phyloP scores from a whole-genome alignment of 1,140 invertebrate genomes.

The Bathynomus jamesi region DNA sequence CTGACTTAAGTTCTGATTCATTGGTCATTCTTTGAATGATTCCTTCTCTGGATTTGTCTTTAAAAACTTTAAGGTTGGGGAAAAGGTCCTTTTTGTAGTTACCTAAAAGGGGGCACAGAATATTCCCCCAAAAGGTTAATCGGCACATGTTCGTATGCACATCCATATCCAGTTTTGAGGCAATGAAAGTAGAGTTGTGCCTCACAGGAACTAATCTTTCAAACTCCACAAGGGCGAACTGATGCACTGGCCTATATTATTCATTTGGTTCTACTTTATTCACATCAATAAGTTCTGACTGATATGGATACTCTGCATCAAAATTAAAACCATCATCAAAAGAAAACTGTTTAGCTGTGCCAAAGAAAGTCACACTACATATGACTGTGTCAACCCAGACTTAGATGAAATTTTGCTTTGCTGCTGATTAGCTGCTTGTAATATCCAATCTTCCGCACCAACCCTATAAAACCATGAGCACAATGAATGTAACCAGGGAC shows the following conservation, averaged over 20 bases:
- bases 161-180: slow-evolving; percentile 63
- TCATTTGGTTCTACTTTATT: slow-evolving; percentile 20
- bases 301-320: slow-evolving; percentile 47
- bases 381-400: slow-evolving; percentile 62
- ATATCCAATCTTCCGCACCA: slow-evolving; percentile 42
- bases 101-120: slow-evolving; percentile 48
- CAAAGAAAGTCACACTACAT: slow-evolving; percentile 54
- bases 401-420: slow-evolving; percentile 60
- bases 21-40: slow-evolving; percentile 55
- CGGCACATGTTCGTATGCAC: slow-evolving; percentile 57
- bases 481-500: slow-evolving; percentile 48
- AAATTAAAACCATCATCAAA: slow-evolving; percentile 41
- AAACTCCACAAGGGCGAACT: slow-evolving; percentile 54
- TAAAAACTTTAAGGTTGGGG: slow-evolving; percentile 54
- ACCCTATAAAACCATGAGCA: slow-evolving; percentile 25
- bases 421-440: slow-evolving; percentile 47
- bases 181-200: slow-evolving; percentile 53
- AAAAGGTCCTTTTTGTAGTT: slow-evolving; percentile 49
- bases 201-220: slow-evolving; percentile 53
- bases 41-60: slow-evolving; percentile 56
- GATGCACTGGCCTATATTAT: slow-evolving; percentile 15
- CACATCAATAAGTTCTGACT: slow-evolving; percentile 18
- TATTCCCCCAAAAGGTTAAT: slow-evolving; percentile 59
- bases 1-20: slow-evolving; percentile 56
- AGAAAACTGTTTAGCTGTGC: slow-evolving; percentile 7